phyloP scores from a whole-genome alignment of 1,140 invertebrate genomes.

The Mylabris phalerata region DNA sequence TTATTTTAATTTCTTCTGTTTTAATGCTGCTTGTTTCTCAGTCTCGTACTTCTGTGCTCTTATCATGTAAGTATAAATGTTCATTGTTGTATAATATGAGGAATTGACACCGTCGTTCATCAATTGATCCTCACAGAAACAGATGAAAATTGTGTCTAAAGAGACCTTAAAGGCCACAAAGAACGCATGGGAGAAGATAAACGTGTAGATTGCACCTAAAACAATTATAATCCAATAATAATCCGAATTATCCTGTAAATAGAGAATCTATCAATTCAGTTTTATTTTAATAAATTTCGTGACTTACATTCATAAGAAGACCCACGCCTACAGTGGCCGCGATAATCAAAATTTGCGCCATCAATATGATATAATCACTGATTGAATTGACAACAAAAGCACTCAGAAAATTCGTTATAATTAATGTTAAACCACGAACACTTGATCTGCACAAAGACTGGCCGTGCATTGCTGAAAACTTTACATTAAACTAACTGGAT shows the following conservation, averaged over 20 bases:
- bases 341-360: constrained; percentile 7
- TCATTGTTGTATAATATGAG: constrained; percentile 67
- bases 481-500: background rate
- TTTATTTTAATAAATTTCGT: too few species aligned
- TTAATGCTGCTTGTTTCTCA: background rate
- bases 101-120: constrained; percentile 63
- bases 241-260: too few species aligned
- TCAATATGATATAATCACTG: constrained; percentile 9
- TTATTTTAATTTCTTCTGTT: background rate
- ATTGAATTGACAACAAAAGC: constrained; percentile 11
- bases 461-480: constrained; percentile 15
- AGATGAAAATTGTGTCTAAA: constrained; percentile 74
- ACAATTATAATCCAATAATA: background rate
- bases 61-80: constrained; percentile 21
- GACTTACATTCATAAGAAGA: constrained; percentile 9
- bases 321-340: constrained; percentile 3
- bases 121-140: constrained; percentile 72
- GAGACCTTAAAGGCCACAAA: constrained; percentile 41
- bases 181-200: constrained; percentile 1
- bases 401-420: constrained; percentile 11
- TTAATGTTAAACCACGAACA: constrained; percentile 10
- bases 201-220: background rate
- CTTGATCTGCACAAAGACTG: constrained; percentile 10
- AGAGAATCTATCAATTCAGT: background rate
- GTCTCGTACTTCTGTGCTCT: background rate